Evolutionary conservation across 2,888 invertebrate genomes (phyloP).

Genomic region (Encarsia formosa): DNA sequence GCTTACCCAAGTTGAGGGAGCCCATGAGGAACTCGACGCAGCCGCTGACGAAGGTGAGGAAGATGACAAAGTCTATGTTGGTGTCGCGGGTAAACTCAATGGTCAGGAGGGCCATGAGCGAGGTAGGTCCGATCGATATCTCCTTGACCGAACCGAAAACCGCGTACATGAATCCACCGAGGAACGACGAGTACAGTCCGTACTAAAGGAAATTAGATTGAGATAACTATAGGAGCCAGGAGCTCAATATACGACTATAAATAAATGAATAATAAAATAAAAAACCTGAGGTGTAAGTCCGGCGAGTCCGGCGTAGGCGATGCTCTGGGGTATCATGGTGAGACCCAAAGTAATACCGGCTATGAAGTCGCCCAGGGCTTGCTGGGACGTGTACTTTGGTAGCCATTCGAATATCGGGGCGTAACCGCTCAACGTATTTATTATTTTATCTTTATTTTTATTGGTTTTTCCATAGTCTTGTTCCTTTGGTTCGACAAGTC

Average conservation of each 20-base stretch:
- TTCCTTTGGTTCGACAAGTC: too few relatives aligned
- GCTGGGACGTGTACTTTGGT: constrained; percentile 63
- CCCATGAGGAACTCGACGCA: constrained; percentile 77
- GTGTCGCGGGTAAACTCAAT: constrained; percentile 67
- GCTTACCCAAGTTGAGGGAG: constrained; percentile 70
- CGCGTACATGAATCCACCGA: constrained; percentile 78
- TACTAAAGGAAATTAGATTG: constrained; percentile 54
- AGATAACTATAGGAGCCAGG: neutral
- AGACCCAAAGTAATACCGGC: constrained; percentile 87
- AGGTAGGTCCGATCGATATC: constrained; percentile 89
- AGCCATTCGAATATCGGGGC: constrained; percentile 63
- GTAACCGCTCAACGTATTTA: constrained; percentile 12
- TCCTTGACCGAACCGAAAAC: constrained; percentile 83
- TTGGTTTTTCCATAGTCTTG: too few relatives aligned
- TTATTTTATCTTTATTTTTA: too few relatives aligned
- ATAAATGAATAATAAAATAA: neutral
- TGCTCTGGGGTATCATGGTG: constrained; percentile 89
- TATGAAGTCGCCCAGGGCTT: constrained; percentile 74
- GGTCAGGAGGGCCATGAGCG: constrained; percentile 84
- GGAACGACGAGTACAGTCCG: constrained; percentile 88
- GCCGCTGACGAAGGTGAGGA: constrained; percentile 75
- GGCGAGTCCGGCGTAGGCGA: constrained; percentile 85
- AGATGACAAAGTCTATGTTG: constrained; percentile 68
- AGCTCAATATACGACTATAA: neutral
- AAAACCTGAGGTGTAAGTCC: constrained; percentile 72